Percentiles rank a stretch among this genome's conserved stretches.
Evolutionary conservation across 2,888 invertebrate species (phyloP).

Genomic region (Thymelicus sylvestris): DNA sequence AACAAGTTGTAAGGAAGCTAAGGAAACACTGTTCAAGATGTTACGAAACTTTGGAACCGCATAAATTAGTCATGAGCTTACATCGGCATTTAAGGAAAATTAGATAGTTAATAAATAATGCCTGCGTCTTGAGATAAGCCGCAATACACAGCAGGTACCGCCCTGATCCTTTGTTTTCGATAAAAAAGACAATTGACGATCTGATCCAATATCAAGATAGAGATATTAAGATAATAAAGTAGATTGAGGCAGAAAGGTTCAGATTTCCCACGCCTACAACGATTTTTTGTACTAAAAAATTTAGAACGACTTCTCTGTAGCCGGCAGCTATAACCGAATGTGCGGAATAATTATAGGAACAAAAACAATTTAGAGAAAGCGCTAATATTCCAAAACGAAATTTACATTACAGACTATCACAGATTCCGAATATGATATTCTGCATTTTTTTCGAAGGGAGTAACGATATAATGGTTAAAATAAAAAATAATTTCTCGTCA

Average conservation of each 20-base stretch:
- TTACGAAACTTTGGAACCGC: slow-evolving; percentile 18
- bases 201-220: slow-evolving; percentile 47
- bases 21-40: slow-evolving; percentile 24
- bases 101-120: too few species aligned
- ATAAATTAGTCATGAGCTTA: slow-evolving; percentile 18
- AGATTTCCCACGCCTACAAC: slow-evolving; percentile 67
- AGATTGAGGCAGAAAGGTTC: slow-evolving; percentile 54
- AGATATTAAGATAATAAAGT: slow-evolving; percentile 62
- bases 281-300: slow-evolving; percentile 58
- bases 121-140: too few species aligned
- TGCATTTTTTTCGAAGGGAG: too few species aligned
- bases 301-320: slow-evolving; percentile 56
- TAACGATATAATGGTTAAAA: too few species aligned
- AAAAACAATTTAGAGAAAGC: slow-evolving; percentile 60
- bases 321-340: slow-evolving; percentile 70
- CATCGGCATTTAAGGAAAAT: neutral
- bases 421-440: neutral
- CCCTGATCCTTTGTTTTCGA: neutral
- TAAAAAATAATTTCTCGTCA: too few species aligned
- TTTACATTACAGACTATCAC: neutral
- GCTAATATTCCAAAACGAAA: slow-evolving; percentile 55
- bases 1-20: slow-evolving; percentile 29
- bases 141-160: too few species aligned
- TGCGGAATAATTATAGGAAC: slow-evolving; percentile 77
- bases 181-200: slow-evolving; percentile 11